Conservation (phyloP, 2,113 vertebrate species). For the Gasterosteus aculeatus region DNA sequence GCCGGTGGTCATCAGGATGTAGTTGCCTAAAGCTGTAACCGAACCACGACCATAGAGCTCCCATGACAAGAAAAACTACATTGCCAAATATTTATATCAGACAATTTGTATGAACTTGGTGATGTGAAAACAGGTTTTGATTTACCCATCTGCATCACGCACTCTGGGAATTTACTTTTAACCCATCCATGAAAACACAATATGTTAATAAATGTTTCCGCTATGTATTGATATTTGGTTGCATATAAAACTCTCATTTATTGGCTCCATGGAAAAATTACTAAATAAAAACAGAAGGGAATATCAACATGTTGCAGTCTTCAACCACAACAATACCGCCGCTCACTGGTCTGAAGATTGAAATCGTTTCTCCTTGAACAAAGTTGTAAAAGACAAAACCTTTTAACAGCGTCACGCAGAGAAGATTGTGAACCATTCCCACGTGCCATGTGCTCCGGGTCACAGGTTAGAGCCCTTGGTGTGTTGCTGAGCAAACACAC, state of each 20-base stretch:
- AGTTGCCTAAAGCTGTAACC: background rate
- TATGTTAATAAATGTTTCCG: background rate
- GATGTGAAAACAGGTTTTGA: background rate
- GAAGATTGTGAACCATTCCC: slow-evolving; percentile 75
- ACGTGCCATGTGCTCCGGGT: slow-evolving; percentile 66
- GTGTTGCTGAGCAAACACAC: slow-evolving; percentile 52
- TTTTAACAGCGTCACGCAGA: slow-evolving; percentile 72
- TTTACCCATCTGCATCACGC: background rate
- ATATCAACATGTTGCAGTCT: background rate
- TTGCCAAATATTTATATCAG: background rate
- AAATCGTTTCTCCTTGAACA: slow-evolving; percentile 75
- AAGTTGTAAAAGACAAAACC: slow-evolving; percentile 76
- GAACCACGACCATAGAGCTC: background rate
- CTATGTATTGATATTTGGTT: background rate
- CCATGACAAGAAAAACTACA: background rate
- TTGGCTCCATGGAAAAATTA: background rate
- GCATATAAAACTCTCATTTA: background rate
- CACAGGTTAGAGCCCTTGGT: slow-evolving; percentile 70
- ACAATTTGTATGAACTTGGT: background rate
- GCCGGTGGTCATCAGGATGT: background rate
- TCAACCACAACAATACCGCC: background rate
- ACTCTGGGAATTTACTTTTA: background rate
- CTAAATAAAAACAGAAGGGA: background rate
- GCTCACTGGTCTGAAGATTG: slow-evolving; percentile 3
- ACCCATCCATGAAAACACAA: background rate